Conservation (phyloP, 2,888 invertebrate genomes). For the Amiota minor region DNA sequence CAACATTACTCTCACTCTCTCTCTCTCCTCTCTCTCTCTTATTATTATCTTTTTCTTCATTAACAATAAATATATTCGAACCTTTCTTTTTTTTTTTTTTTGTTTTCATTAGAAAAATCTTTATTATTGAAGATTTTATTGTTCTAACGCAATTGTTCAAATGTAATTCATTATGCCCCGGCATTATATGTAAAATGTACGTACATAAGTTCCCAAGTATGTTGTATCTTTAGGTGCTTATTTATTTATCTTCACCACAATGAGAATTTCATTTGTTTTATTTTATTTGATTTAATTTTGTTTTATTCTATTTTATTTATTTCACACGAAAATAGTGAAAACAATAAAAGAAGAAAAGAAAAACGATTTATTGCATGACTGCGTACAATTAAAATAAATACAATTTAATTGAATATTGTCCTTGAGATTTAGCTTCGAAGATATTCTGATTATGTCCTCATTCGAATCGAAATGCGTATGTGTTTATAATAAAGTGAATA, state of each 20-base stretch:
- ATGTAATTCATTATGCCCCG: conserved; percentile 18
- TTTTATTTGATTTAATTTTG: too few species aligned
- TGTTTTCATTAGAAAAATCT: background rate
- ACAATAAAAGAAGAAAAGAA: background rate
- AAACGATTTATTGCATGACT: conserved; percentile 1
- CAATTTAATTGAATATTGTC: conserved; percentile 15
- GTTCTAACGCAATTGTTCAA: conserved; percentile 1
- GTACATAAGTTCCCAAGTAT: too few species aligned
- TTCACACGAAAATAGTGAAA: background rate
- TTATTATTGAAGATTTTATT: conserved; percentile 29
- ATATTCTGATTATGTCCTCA: conserved; percentile 15
- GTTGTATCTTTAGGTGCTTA: too few species aligned
- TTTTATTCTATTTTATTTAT: too few species aligned
- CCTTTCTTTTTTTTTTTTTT: background rate
- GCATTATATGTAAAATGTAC: too few species aligned
- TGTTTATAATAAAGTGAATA: conserved; percentile 2
- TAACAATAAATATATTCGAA: conserved; percentile 14
- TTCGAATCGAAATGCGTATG: background rate
- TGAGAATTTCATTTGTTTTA: too few species aligned
- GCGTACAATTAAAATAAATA: conserved; percentile 8
- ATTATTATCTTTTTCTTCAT: background rate
- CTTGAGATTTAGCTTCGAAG: background rate
- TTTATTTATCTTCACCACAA: too few species aligned
- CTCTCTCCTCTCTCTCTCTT: background rate
- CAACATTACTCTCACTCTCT: background rate